A percentile compares a stretch with the other conserved stretches of the same genome.
phyloP scores from a whole-genome alignment of 2,888 invertebrate species.

The Muschampia plurimacula region DNA sequence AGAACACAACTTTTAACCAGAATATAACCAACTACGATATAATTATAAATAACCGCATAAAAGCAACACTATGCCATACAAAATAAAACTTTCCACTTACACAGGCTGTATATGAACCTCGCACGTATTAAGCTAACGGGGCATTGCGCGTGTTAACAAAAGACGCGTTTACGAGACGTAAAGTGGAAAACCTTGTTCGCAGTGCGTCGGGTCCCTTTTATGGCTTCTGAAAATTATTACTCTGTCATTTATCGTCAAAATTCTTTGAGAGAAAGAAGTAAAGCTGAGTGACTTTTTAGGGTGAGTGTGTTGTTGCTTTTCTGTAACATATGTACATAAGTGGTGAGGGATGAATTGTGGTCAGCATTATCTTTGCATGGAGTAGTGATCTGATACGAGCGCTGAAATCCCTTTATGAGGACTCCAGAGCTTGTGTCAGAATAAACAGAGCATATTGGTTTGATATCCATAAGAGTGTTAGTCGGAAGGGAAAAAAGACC shows the following conservation, averaged over 20 bases:
- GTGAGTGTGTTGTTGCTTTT: background rate
- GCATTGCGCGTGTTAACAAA: slow-evolving; percentile 76
- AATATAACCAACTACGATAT: background rate
- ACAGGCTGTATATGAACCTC: slow-evolving; percentile 24
- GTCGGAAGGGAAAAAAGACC: too few relatives aligned
- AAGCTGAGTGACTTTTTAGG: slow-evolving; percentile 7
- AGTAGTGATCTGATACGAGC: too few relatives aligned
- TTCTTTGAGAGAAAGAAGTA: slow-evolving; percentile 6
- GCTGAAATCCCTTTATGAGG: too few relatives aligned
- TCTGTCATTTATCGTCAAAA: slow-evolving; percentile 31
- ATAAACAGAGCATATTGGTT: too few relatives aligned
- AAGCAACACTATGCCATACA: slow-evolving; percentile 6
- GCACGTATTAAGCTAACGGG: slow-evolving; percentile 56
- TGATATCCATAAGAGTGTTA: too few relatives aligned
- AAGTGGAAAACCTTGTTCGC: slow-evolving; percentile 68
- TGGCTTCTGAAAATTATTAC: slow-evolving; percentile 35
- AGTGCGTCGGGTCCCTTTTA: slow-evolving; percentile 36
- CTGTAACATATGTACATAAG: too few relatives aligned
- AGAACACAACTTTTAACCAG: background rate
- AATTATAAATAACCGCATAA: background rate
- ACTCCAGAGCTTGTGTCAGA: too few relatives aligned
- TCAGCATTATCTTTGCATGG: too few relatives aligned
- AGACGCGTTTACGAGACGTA: slow-evolving; percentile 72
- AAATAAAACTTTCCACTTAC: slow-evolving; percentile 26
- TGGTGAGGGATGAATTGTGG: too few relatives aligned